These are phyloP conservation scores for Strigamia maritima DNA, from an alignment of 2,888 invertebrate genomes.

Conservation along the genomic window DNA sequence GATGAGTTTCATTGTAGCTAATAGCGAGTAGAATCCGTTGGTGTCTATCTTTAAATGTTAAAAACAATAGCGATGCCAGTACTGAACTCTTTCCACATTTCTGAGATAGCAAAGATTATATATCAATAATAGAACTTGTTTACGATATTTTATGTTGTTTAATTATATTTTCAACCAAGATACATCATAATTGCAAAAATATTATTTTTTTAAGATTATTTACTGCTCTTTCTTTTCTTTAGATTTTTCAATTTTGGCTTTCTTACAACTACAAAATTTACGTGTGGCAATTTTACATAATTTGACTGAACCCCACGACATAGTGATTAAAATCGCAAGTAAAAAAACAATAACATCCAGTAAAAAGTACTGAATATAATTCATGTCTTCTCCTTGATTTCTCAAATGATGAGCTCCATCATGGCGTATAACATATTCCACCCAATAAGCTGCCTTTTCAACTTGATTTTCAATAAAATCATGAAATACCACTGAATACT, in stretches of 20 bases:
- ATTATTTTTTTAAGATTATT: too few relatives aligned
- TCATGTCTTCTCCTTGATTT: neutral
- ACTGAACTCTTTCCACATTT: too few relatives aligned
- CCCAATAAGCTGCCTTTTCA: neutral
- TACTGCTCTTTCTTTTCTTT: neutral
- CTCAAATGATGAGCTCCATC: neutral
- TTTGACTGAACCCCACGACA: neutral
- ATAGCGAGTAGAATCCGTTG: too few relatives aligned
- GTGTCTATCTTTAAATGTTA: too few relatives aligned
- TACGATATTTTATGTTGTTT: too few relatives aligned
- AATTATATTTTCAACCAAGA: too few relatives aligned
- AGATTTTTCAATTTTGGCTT: neutral
- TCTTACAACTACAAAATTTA: neutral
- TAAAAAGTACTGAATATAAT: constrained; percentile 1
- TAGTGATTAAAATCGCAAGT: too few relatives aligned
- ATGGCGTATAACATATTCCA: neutral
- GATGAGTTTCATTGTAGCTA: too few relatives aligned
- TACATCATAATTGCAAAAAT: too few relatives aligned
- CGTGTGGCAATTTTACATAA: neutral
- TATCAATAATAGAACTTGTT: too few relatives aligned
- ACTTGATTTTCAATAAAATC: neutral
- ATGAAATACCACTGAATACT: neutral
- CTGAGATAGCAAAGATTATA: too few relatives aligned
- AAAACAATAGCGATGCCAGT: too few relatives aligned
- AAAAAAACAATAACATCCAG: constrained; percentile 32